Percentiles rank a stretch among this genome's conserved stretches.
Evolutionary conservation across 1,140 invertebrate species (phyloP).

Genomic region (Oscheius sp.): DNA sequence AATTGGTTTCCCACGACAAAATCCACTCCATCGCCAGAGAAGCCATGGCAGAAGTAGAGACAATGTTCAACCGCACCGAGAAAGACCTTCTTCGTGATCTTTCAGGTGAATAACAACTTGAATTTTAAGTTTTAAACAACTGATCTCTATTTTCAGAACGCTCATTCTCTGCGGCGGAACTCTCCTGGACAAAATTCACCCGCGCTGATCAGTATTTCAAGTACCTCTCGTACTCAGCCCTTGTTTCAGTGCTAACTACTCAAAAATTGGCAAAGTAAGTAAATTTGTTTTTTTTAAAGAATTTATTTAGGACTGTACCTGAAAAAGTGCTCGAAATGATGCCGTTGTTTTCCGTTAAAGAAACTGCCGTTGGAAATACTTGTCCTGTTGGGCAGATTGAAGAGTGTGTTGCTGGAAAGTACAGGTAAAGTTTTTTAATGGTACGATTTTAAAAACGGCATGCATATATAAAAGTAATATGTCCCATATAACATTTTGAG

Average conservation of each 20-base stretch:
- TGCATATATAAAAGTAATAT: no score
- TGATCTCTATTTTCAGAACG: constrained; percentile 21
- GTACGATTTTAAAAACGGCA: not conserved
- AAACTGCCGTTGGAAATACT: constrained; percentile 40
- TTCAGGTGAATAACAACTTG: constrained; percentile 19
- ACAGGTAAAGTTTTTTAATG: constrained; percentile 33
- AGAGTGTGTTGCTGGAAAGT: constrained; percentile 62
- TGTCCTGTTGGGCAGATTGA: constrained; percentile 47
- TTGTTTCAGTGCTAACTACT: constrained; percentile 43
- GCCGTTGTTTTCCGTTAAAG: constrained; percentile 34
- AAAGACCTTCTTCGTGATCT: constrained; percentile 38
- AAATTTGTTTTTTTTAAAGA: not conserved
- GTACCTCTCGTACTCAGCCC: constrained; percentile 51
- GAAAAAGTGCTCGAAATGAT: constrained; percentile 18
- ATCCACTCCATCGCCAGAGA: constrained; percentile 33
- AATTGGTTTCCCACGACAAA: not conserved
- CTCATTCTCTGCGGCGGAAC: constrained; percentile 45
- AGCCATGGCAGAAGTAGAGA: constrained; percentile 44
- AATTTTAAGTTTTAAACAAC: not conserved
- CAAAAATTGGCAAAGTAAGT: constrained; percentile 32
- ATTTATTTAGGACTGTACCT: constrained; percentile 33
- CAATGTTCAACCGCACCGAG: constrained; percentile 50
- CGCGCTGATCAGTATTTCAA: constrained; percentile 47
- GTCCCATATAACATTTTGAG: no score
- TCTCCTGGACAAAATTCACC: constrained; percentile 47